Conservation (phyloP, 1,140 invertebrate genomes). For the Drosophila nasuta region DNA sequence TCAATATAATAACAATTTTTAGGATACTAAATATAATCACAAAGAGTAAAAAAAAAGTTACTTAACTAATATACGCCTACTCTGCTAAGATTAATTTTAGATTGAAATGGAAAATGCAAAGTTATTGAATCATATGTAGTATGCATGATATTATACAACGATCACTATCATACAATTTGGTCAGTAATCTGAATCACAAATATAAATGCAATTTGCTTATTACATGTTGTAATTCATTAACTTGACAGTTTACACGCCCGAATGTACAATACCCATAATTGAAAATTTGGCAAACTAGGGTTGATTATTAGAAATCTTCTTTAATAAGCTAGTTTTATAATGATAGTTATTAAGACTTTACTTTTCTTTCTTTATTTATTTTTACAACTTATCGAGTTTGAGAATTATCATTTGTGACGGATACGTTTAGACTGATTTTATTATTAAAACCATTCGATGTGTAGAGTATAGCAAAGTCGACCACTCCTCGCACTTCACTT, state of each 20-base stretch:
- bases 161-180: background rate
- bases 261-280: too few species aligned
- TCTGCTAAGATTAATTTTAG: too few species aligned
- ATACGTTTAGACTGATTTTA: background rate
- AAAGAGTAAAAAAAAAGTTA: background rate
- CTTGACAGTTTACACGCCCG: too few species aligned
- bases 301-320: too few species aligned
- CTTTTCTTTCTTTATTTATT: background rate
- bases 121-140: slow-evolving; percentile 6
- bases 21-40: too few species aligned
- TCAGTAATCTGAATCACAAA: slow-evolving; percentile 1
- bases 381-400: background rate
- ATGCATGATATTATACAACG: slow-evolving; percentile 10
- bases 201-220: background rate
- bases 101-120: background rate
- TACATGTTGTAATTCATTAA: background rate
- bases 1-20: background rate
- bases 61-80: background rate
- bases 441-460: background rate
- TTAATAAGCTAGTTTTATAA: too few species aligned
- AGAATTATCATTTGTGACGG: too few species aligned
- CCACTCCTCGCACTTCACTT: slow-evolving; percentile 21
- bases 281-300: too few species aligned
- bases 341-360: too few species aligned
- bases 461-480: slow-evolving; percentile 25